phyloP scores from a whole-genome alignment of 2,113 vertebrate species.

The Telmatochromis sp. region DNA sequence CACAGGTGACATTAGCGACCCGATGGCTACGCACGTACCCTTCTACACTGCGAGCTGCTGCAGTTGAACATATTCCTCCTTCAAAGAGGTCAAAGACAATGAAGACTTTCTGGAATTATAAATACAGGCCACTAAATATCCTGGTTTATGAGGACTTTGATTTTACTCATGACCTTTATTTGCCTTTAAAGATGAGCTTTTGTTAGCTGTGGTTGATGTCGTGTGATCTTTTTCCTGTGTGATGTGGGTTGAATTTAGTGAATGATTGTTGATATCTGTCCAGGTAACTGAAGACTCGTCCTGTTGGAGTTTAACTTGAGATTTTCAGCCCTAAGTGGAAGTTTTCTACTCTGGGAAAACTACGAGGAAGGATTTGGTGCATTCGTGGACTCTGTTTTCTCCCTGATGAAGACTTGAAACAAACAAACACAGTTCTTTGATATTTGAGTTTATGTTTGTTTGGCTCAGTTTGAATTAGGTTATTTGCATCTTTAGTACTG shows the following conservation, averaged over 20 bases:
- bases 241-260: background rate
- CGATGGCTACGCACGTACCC: background rate
- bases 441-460: background rate
- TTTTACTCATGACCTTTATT: background rate
- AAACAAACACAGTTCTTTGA: background rate
- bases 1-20: background rate
- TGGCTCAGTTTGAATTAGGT: fast-evolving
- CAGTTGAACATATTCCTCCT: fast-evolving
- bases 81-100: background rate
- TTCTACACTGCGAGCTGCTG: background rate
- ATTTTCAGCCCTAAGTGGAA: background rate
- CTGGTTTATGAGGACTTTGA: background rate
- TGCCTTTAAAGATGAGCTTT: background rate
- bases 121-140: background rate
- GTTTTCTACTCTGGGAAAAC: background rate
- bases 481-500: background rate
- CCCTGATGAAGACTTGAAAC: background rate
- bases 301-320: background rate
- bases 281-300: background rate
- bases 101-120: background rate
- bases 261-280: background rate
- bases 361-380: fast-evolving
- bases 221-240: background rate
- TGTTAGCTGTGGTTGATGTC: fast-evolving
- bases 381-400: background rate